Conservation (phyloP, 2,888 invertebrate genomes). For the Hedychridium roseum region DNA sequence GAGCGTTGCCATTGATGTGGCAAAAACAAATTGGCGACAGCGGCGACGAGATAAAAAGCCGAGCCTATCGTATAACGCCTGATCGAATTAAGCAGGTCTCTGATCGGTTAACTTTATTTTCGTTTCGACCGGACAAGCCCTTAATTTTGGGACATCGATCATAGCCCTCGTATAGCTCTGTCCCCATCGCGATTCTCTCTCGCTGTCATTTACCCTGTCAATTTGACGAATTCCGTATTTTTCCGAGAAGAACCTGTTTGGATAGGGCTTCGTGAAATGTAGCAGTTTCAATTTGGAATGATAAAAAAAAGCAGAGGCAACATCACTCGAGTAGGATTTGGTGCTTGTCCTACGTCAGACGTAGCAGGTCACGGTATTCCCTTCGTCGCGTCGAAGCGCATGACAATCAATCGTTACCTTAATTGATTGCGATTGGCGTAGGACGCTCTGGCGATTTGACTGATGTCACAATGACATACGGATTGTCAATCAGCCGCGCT, state of each 20-base stretch:
- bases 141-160: constrained; percentile 55
- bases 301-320: neutral
- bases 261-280: too few species aligned
- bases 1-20: too few species aligned
- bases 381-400: constrained; percentile 42
- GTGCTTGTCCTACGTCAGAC: too few species aligned
- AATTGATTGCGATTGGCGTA: constrained; percentile 59
- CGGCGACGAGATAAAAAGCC: constrained; percentile 29
- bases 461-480: constrained; percentile 62
- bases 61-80: constrained; percentile 46
- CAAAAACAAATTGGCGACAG: constrained; percentile 30
- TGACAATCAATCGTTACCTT: constrained; percentile 57
- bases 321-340: neutral
- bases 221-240: constrained; percentile 48
- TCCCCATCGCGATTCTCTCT: constrained; percentile 27
- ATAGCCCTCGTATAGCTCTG: constrained; percentile 38
- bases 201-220: constrained; percentile 35
- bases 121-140: constrained; percentile 48
- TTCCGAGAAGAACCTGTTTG: too few species aligned
- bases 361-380: constrained; percentile 39
- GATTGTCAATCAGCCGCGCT: constrained; percentile 64
- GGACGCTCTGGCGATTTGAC: constrained; percentile 44
- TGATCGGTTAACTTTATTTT: constrained; percentile 59
- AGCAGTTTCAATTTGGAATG: neutral
- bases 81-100: constrained; percentile 37